These are phyloP conservation scores for Drosophila asahinai DNA, from an alignment of 1,140 invertebrate species.

Conservation along the genomic window DNA sequence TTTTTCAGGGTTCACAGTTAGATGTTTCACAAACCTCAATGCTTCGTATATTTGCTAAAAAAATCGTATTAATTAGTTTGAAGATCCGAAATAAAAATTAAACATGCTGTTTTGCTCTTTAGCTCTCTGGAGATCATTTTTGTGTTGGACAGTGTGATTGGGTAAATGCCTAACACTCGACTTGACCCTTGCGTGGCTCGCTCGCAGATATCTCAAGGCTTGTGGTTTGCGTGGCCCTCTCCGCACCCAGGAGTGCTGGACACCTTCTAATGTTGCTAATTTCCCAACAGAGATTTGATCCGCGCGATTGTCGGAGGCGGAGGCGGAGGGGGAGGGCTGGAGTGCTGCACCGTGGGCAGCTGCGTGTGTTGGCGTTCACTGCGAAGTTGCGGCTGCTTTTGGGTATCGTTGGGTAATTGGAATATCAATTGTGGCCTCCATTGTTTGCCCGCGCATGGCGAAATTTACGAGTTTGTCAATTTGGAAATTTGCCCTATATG, in stretches of 20 bases:
- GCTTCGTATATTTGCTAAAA: no score
- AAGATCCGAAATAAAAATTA: neutral
- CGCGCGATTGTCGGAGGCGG: slow-evolving; percentile 40
- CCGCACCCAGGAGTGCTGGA: slow-evolving; percentile 16
- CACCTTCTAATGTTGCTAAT: slow-evolving; percentile 77
- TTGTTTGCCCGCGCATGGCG: slow-evolving; percentile 46
- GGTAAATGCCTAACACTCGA: slow-evolving; percentile 55
- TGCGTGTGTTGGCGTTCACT: slow-evolving; percentile 67
- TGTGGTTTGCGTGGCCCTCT: slow-evolving; percentile 32
- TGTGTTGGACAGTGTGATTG: slow-evolving; percentile 26
- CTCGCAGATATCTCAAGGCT: slow-evolving; percentile 41
- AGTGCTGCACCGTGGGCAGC: slow-evolving; percentile 27
- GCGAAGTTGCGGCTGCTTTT: slow-evolving; percentile 21
- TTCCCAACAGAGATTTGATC: slow-evolving; percentile 63
- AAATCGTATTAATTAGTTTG: neutral
- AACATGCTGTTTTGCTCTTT: neutral
- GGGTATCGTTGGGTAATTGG: slow-evolving; percentile 64
- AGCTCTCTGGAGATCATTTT: neutral
- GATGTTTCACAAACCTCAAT: no score
- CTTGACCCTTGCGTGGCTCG: slow-evolving; percentile 58
- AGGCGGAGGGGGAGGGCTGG: neutral
- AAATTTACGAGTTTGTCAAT: slow-evolving; percentile 73
- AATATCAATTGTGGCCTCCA: slow-evolving; percentile 73
- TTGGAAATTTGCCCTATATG: slow-evolving; percentile 72
- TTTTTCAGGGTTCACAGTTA: no score